Percentiles rank a stretch among this genome's conserved stretches.
Conservation (phyloP, 2,113 vertebrate genomes). For the Dinomys branickii region DNA sequence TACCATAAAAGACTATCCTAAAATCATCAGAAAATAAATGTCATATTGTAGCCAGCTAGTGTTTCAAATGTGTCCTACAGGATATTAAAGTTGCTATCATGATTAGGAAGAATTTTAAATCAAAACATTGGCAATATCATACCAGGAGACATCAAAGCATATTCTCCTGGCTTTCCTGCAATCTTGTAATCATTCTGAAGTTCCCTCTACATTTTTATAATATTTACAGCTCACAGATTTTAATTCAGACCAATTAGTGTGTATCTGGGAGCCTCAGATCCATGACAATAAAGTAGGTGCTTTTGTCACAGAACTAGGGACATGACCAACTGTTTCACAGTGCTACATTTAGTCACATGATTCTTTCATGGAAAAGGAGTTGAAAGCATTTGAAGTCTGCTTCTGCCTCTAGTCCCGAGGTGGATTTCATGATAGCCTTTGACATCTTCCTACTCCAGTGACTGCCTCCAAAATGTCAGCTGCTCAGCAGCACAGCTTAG, state of each 20-base stretch:
- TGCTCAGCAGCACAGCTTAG: background rate
- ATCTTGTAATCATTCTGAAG: background rate
- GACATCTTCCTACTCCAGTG: background rate
- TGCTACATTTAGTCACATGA: background rate
- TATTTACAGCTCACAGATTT: background rate
- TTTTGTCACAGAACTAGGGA: background rate
- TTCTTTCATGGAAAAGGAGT: background rate
- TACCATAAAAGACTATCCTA: background rate
- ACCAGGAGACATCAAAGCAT: constrained; percentile 34
- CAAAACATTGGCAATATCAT: background rate
- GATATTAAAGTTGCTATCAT: background rate
- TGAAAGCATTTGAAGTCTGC: background rate
- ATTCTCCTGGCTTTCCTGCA: background rate
- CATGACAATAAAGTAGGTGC: background rate
- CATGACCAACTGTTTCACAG: background rate
- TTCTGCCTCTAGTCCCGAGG: background rate
- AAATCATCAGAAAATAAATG: constrained; percentile 31
- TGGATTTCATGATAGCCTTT: background rate
- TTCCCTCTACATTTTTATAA: background rate
- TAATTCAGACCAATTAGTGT: background rate
- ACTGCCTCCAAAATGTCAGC: background rate
- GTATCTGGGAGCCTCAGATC: background rate
- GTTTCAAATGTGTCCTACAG: background rate
- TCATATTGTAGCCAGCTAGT: background rate
- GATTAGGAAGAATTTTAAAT: constrained; percentile 40